These are phyloP conservation scores for Rhorus exstirpatorius DNA, from an alignment of 2,888 invertebrate species.

Conservation along the genomic window DNA sequence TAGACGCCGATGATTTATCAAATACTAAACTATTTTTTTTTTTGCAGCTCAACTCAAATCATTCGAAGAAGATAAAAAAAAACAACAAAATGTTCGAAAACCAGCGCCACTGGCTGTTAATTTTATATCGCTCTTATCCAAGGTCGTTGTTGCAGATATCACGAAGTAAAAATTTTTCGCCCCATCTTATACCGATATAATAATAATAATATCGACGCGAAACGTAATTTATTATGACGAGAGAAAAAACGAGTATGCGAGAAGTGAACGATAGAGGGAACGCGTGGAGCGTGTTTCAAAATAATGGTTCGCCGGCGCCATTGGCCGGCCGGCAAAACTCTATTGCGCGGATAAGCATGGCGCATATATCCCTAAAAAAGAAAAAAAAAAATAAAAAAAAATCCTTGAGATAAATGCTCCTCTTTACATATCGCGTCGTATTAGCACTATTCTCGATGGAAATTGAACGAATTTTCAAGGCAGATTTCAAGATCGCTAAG, in stretches of 20 bases:
- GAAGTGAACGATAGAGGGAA: constrained; percentile 14
- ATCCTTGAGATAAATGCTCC: constrained; percentile 9
- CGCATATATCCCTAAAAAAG: constrained; percentile 27
- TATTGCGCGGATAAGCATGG: constrained; percentile 29
- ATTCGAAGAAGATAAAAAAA: neutral
- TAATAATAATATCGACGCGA: constrained; percentile 26
- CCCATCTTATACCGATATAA: constrained; percentile 10
- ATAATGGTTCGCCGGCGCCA: constrained; percentile 76
- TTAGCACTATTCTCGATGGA: neutral
- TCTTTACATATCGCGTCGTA: neutral
- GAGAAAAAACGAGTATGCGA: constrained; percentile 38
- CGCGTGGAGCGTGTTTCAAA: constrained; percentile 55
- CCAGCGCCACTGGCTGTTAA: too few species aligned
- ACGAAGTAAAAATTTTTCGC: neutral
- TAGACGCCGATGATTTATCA: too few species aligned
- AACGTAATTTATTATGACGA: constrained; percentile 35
- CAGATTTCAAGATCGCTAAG: too few species aligned
- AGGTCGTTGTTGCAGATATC: too few species aligned
- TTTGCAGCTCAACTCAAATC: neutral
- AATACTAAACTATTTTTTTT: too few species aligned
- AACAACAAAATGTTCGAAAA: constrained; percentile 20
- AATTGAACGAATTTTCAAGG: constrained; percentile 6
- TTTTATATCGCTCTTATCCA: too few species aligned
- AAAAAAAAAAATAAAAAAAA: constrained; percentile 56
- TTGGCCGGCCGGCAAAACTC: constrained; percentile 80